Evolutionary conservation across 2,113 vertebrate genomes (phyloP).

Genomic region (Saccopteryx bilineata): DNA sequence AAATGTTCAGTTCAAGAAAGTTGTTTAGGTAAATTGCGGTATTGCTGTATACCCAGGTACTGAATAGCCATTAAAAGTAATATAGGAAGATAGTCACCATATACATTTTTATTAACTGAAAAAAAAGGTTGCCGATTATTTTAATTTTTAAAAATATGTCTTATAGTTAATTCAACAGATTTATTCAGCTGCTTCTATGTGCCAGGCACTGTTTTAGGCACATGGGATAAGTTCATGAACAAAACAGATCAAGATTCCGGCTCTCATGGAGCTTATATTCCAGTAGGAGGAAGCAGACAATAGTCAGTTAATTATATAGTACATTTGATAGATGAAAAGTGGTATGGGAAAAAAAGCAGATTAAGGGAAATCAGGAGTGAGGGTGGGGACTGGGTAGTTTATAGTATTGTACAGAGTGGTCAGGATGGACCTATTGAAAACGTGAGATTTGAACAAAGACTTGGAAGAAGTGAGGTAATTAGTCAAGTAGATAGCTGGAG

Average conservation of each 20-base stretch:
- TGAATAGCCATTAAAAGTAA: neutral
- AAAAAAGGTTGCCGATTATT: neutral
- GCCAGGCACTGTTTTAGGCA: neutral
- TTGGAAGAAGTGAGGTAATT: neutral
- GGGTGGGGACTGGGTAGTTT: neutral
- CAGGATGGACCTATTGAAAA: neutral
- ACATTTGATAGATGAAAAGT: neutral
- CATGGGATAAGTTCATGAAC: neutral
- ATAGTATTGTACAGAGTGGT: neutral
- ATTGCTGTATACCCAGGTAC: neutral
- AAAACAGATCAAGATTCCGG: conserved; percentile 26
- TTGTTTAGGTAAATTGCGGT: neutral
- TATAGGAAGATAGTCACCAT: neutral
- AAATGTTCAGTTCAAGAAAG: conserved; percentile 14
- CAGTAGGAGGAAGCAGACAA: neutral
- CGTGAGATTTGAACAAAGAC: neutral
- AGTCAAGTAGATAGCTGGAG: neutral
- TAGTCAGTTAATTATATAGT: neutral
- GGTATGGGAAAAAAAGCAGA: neutral
- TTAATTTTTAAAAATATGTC: neutral
- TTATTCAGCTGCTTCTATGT: neutral
- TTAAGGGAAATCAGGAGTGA: neutral
- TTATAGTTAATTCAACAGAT: conserved; percentile 6
- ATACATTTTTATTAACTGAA: conserved; percentile 35
- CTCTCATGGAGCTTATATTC: neutral